A percentile compares a stretch with the other conserved stretches of the same genome.
Evolutionary conservation across 2,113 vertebrate genomes (phyloP).

Genomic region (Mirza zaza): DNA sequence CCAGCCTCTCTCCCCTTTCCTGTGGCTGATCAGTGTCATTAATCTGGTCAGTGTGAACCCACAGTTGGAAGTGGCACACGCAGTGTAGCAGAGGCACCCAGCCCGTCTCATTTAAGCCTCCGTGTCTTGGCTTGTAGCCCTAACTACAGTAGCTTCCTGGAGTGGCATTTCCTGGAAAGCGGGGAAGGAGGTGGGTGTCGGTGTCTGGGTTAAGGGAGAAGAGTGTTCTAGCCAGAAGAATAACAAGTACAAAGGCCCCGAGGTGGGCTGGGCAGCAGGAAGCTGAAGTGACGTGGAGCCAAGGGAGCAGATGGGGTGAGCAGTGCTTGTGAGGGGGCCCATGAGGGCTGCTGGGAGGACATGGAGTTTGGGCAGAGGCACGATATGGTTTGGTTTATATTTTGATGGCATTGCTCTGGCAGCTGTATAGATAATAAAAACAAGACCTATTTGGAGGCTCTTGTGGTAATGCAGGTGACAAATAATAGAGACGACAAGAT

Average conservation of each 20-base stretch:
- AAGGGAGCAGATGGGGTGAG: neutral
- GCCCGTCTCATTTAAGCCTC: neutral
- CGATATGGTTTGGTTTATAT: neutral
- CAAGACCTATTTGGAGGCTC: neutral
- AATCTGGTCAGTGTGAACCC: neutral
- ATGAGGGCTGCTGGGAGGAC: neutral
- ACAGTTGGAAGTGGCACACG: accelerated
- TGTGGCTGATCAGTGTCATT: neutral
- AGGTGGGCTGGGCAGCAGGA: neutral
- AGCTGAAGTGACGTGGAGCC: neutral
- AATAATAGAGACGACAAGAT: neutral
- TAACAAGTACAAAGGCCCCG: neutral
- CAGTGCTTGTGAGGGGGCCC: too few relatives aligned
- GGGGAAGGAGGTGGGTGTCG: too few relatives aligned
- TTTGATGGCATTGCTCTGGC: neutral
- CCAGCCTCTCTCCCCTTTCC: neutral
- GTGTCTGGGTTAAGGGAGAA: too few relatives aligned
- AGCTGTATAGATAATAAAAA: too few relatives aligned
- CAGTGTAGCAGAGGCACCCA: accelerated
- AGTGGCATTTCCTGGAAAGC: neutral
- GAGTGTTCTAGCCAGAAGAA: neutral
- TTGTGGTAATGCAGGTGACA: neutral
- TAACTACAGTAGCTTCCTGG: neutral
- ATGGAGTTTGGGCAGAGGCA: neutral
- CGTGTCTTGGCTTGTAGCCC: neutral